phyloP scores from a whole-genome alignment of 2,113 vertebrate genomes.

The Agapornis roseicollis region DNA sequence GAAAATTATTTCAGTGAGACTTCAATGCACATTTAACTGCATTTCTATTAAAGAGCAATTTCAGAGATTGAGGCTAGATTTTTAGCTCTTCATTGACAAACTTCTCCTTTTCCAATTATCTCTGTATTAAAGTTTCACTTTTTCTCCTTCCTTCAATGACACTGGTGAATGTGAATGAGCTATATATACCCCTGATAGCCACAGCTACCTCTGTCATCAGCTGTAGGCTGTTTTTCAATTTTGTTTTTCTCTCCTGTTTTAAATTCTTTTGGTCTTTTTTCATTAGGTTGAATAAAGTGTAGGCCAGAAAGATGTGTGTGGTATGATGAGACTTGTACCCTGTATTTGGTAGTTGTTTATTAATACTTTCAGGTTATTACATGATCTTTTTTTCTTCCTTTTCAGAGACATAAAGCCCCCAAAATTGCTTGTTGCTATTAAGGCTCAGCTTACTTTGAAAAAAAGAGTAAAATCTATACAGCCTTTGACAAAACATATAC shows the following conservation, averaged over 20 bases:
- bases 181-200: background rate
- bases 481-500: background rate
- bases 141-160: background rate
- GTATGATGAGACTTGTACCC: background rate
- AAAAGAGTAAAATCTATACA: background rate
- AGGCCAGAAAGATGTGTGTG: background rate
- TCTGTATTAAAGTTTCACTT: background rate
- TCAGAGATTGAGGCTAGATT: background rate
- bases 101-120: background rate
- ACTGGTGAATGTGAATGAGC: background rate
- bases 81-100: background rate
- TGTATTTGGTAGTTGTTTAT: background rate
- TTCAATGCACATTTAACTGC: background rate
- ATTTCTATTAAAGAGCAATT: background rate
- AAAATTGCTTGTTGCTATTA: background rate
- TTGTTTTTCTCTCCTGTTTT: background rate
- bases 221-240: background rate
- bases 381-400: background rate
- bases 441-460: background rate
- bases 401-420: background rate
- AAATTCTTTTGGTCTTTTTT: constrained; percentile 8
- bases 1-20: background rate
- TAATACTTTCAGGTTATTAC: background rate
- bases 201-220: background rate
- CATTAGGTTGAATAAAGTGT: constrained; percentile 10